These are phyloP conservation scores for Dendrolimus houi DNA, from an alignment of 2,888 invertebrate genomes.

Conservation along the genomic window DNA sequence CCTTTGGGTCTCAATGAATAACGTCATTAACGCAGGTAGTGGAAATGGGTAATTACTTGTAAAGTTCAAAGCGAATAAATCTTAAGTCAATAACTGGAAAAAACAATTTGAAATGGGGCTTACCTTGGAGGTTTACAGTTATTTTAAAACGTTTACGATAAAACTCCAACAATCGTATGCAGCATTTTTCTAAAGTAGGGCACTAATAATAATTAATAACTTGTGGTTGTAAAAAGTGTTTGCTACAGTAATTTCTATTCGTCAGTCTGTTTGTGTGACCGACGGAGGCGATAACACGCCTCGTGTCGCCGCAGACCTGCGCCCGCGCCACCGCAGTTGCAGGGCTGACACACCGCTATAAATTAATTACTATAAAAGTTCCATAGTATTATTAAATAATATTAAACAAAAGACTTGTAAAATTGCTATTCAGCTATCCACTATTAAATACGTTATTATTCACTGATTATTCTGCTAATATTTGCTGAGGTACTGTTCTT, in stretches of 20 bases:
- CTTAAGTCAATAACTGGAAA: not conserved
- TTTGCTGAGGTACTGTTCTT: too few species aligned
- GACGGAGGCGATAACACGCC: constrained; percentile 61
- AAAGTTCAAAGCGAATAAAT: not conserved
- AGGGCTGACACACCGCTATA: constrained; percentile 42
- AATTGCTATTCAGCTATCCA: too few species aligned
- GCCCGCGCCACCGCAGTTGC: constrained; percentile 23
- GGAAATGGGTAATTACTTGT: not conserved
- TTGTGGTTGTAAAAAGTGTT: constrained; percentile 44
- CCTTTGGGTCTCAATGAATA: not conserved
- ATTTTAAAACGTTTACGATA: not conserved
- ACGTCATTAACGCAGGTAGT: not conserved
- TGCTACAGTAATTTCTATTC: constrained; percentile 54
- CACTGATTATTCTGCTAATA: too few species aligned
- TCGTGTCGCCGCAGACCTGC: constrained; percentile 52
- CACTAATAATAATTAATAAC: constrained; percentile 36
- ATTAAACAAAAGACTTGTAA: too few species aligned
- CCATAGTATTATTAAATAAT: too few species aligned
- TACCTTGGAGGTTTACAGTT: not conserved
- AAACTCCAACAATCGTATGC: constrained; percentile 14
- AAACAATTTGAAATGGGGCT: not conserved
- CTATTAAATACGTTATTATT: too few species aligned
- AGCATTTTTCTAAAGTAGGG: constrained; percentile 28
- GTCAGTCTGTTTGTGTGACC: constrained; percentile 45
- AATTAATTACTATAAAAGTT: too few species aligned